Evolutionary conservation across 2,888 invertebrate species (phyloP).

Genomic region (Podotricha telesiphe): DNA sequence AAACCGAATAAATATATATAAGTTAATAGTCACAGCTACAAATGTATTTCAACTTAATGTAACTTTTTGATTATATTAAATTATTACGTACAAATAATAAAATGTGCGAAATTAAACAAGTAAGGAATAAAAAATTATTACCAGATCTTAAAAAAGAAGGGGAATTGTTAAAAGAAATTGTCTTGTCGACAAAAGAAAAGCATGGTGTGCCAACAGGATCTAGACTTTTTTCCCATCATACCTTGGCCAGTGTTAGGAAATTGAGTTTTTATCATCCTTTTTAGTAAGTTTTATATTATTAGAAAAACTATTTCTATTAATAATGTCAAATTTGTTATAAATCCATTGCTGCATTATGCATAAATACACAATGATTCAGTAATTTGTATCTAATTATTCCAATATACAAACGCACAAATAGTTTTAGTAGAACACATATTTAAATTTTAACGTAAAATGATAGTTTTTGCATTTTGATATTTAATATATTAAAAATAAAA

Average conservation of each 20-base stretch:
- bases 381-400: too few species aligned
- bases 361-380: too few species aligned
- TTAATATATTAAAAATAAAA: too few species aligned
- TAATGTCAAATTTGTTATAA: too few species aligned
- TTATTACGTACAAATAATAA: conserved; percentile 8
- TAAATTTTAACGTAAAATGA: too few species aligned
- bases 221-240: conserved; percentile 85
- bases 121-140: conserved; percentile 72
- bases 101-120: conserved; percentile 66
- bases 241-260: conserved; percentile 82
- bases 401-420: too few species aligned
- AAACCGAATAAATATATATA: conserved; percentile 9
- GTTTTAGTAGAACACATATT: too few species aligned
- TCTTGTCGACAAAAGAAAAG: conserved; percentile 68
- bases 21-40: not conserved
- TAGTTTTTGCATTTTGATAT: too few species aligned
- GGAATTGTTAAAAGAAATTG: conserved; percentile 64
- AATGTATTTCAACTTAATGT: not conserved
- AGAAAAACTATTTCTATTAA: too few species aligned
- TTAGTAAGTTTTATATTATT: conserved; percentile 59
- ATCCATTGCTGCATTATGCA: too few species aligned
- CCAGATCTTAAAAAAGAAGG: conserved; percentile 76
- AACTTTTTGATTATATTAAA: conserved; percentile 15
- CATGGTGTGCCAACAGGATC: conserved; percentile 71
- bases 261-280: conserved; percentile 73